Base-by-base conservation (phyloP, 2,797 vertebrate genomes). In the Harpagifer antarcticus region DNA sequence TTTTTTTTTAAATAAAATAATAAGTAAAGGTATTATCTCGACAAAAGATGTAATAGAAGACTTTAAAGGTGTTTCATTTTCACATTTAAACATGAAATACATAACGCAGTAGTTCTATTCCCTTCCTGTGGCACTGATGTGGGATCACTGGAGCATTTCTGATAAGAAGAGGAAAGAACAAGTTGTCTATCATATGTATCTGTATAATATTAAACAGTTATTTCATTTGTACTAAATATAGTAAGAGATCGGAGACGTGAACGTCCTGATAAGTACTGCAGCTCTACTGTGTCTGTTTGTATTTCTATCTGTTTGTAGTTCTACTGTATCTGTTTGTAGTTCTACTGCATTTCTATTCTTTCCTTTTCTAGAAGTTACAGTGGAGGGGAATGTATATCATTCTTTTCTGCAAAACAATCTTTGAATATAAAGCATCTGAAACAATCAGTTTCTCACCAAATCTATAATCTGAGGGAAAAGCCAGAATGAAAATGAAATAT, bases 21-120 rank as follows among this genome's bases (percentile, higher is more conserved):
- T 12, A 52, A 44, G 3, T 0, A 2, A 53, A 19, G 20, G 49
- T 37, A 27, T n/a, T 16, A 53, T 55, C 43, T 54, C 1, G 53
- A 33, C 3, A 47, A 49, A 31, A 57, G 17, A 9, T 58, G 37
- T 66, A 4, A 59, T 19, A 33, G 1, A 6, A 19, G 5, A 23
- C 3, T 58, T 33, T 52, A 37, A 16, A 68, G 63, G 62, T 72
- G 69, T 57, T 68, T 78, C 15, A 68, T 73, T 72, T 72, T 43
- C 69, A 61, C 57, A 47, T 66, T 33, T 42, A 17, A 19, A 64
- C 20, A 40, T 3, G 17, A 66, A 66, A 33, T 58, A 37, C 23
- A 53, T 23, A 6, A 53, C 50, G 12, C 33, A 31, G 50, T 12
- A 40, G n/a, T 55, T 47, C 7, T 9, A 37, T 37, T 16, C 7